A percentile compares a stretch with the other conserved stretches of the same genome.
These are phyloP conservation scores for Eospalax fontanierii DNA, from an alignment of 2,797 vertebrate species.

Conservation along the genomic window DNA sequence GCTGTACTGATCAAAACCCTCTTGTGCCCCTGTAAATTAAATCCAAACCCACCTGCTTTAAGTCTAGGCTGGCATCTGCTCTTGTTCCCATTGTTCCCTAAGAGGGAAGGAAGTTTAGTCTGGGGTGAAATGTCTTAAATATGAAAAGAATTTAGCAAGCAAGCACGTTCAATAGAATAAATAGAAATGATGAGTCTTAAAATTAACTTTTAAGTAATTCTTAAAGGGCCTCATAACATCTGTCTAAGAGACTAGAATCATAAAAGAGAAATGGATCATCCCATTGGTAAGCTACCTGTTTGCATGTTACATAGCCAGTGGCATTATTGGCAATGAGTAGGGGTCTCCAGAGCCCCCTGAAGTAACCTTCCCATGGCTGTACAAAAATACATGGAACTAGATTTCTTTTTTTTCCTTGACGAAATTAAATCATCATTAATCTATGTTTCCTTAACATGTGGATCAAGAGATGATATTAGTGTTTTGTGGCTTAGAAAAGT, in stretches of 20 bases:
- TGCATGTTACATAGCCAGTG: background rate
- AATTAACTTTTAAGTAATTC: slow-evolving; percentile 43
- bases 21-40: slow-evolving; percentile 23
- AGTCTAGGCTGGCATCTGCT: background rate
- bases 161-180: background rate
- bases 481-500: slow-evolving; percentile 3
- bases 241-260: background rate
- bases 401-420: slow-evolving; percentile 35
- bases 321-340: background rate
- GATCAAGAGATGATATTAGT: background rate
- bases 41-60: slow-evolving; percentile 18
- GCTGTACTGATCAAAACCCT: background rate
- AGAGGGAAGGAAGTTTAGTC: background rate
- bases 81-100: background rate
- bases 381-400: background rate
- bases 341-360: background rate
- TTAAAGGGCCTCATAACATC: background rate
- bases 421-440: slow-evolving; percentile 18
- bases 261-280: background rate
- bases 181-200: background rate
- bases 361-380: background rate
- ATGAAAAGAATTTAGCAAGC: background rate
- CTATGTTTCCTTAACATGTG: background rate
- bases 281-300: background rate
- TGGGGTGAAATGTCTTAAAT: background rate